phyloP scores from a whole-genome alignment of 2,888 invertebrate species.

The Hymenopus coronatus region DNA sequence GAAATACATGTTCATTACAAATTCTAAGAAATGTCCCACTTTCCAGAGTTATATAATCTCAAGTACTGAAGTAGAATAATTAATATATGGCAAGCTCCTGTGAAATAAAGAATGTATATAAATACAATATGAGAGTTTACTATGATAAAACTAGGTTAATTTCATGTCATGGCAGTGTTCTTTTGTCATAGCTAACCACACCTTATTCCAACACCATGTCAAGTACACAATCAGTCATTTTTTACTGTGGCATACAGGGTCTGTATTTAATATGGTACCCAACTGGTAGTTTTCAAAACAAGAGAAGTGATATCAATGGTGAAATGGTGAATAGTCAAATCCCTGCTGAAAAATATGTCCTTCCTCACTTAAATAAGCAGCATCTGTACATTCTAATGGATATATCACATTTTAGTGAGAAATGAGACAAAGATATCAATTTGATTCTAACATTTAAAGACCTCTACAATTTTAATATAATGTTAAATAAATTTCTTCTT shows the following conservation, averaged over 20 bases:
- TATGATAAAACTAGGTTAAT: background rate
- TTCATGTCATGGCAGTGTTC: constrained; percentile 13
- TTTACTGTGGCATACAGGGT: background rate
- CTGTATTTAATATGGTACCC: no score
- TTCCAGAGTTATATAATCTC: background rate
- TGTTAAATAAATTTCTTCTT: no score
- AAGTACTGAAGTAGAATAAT: background rate
- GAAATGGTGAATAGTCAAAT: no score
- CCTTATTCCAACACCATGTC: background rate
- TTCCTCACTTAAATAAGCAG: no score
- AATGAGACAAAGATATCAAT: no score
- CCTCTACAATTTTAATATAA: no score
- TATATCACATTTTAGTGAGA: no score
- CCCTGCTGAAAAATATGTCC: no score
- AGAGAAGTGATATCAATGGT: no score
- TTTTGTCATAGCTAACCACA: background rate
- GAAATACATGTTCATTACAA: background rate
- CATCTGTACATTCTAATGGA: no score
- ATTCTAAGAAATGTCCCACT: background rate
- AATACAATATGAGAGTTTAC: background rate
- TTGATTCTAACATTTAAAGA: no score
- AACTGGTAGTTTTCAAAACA: no score
- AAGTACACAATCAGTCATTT: background rate
- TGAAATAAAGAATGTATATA: background rate
- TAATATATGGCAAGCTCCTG: background rate